Conservation (phyloP, 2,888 invertebrate genomes). For the Monochamus alternatus region DNA sequence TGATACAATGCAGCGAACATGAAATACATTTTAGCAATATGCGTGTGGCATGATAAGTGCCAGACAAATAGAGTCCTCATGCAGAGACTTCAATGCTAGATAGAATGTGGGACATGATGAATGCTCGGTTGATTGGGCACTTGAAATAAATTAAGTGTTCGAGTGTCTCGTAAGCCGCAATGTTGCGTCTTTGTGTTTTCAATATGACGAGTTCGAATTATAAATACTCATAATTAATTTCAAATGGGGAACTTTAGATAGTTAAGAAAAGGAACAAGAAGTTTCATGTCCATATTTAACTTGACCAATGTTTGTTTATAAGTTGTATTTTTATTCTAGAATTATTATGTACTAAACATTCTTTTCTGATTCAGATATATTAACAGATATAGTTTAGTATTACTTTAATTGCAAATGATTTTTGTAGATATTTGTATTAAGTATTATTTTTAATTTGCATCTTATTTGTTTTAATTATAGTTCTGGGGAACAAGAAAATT, state of each 20-base stretch:
- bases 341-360: no score
- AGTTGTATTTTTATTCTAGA: no score
- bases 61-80: constrained; percentile 16
- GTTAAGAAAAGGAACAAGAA: no score
- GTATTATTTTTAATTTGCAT: no score
- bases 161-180: neutral
- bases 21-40: constrained; percentile 25
- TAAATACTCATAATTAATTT: neutral
- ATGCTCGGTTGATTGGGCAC: constrained; percentile 16
- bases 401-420: no score
- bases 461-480: no score
- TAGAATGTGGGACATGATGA: constrained; percentile 14
- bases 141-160: constrained; percentile 5
- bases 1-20: neutral
- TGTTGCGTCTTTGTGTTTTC: neutral
- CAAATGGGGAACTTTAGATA: neutral
- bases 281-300: no score
- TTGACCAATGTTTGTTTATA: no score
- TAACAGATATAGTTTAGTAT: no score
- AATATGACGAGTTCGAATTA: neutral
- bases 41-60: constrained; percentile 15
- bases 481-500: no score
- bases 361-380: no score
- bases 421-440: no score
- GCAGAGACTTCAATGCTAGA: constrained; percentile 27